These are phyloP conservation scores for Cyprinella venusta DNA, from an alignment of 2,797 vertebrate genomes.

Conservation along the genomic window DNA sequence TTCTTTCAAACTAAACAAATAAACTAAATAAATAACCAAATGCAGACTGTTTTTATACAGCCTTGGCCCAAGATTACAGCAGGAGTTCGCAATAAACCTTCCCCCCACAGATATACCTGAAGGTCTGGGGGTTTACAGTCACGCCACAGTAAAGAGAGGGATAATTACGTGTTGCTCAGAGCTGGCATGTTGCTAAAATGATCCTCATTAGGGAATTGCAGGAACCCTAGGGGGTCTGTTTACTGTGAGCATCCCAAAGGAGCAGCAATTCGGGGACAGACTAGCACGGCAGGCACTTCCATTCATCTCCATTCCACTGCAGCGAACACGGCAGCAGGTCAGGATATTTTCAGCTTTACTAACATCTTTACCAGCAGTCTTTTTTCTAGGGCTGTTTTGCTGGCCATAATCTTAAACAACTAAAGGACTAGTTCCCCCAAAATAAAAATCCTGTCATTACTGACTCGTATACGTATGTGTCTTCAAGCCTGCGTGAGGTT, in stretches of 20 bases:
- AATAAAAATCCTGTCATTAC: not conserved
- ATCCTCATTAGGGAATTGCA: conserved; percentile 45
- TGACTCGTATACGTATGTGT: not conserved
- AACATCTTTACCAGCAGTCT: conserved; percentile 7
- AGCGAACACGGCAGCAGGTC: conserved; percentile 12
- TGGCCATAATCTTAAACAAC: conserved; percentile 5
- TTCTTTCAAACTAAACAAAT: not conserved
- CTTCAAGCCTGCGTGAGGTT: not conserved
- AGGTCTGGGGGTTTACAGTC: conserved; percentile 7
- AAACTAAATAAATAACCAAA: not conserved
- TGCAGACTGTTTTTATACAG: not conserved
- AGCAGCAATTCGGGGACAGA: conserved; percentile 31
- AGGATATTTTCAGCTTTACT: conserved; percentile 33
- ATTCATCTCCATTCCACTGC: conserved; percentile 38
- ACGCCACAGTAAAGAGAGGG: conserved; percentile 9
- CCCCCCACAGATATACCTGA: conserved; percentile 28
- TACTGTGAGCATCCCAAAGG: conserved; percentile 43
- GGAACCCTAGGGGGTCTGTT: conserved; percentile 28
- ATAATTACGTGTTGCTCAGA: conserved; percentile 44
- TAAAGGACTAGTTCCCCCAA: conserved; percentile 1
- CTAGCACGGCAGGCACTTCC: conserved; percentile 30
- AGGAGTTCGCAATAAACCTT: conserved; percentile 15
- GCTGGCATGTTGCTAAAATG: conserved; percentile 32
- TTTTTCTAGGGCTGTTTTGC: not conserved
- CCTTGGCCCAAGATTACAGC: not conserved